Base-by-base conservation (phyloP, 2,113 vertebrate genomes). In the Sminthopsis crassicaudata region DNA sequence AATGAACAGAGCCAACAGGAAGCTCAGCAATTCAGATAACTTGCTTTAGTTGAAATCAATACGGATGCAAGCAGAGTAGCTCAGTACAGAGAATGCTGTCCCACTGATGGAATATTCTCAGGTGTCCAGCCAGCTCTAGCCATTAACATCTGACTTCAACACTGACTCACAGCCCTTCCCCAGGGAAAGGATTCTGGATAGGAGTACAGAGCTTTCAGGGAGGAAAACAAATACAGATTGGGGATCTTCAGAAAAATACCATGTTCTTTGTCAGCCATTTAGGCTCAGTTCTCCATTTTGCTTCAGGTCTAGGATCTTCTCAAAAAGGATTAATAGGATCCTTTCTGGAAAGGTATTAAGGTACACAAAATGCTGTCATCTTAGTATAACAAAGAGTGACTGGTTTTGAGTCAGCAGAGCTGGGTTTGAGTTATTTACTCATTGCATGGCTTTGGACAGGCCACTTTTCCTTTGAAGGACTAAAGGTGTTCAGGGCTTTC, bases 1-100 rank as follows among this genome's bases (percentile, higher is more conserved):
- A 91, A 91, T 25, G 92, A 94, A 93, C 36, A 55, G 30, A n/a
- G 25, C 91, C 95, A 97, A 92, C 6, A 53, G 97, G 93, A 98
- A 98, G 93, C 46, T 67, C 92, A 91, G 94, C 50, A 95, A 95
- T 96, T 96, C 93, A 1, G 94, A 36, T 95, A 95, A 97, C 96
- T 42, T 96, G 27, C 95, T 98, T 93, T 95, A 97, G 92, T 92
- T 97, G 94, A 98, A 98, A 98, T 96, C 95, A 97, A 94, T 97
- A 97, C 92, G 90, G 90, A 50, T 12, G 48, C 0, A 6, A 97
- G 76, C 95, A 97, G 97, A 97, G 95, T 95, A 95, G 55, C 89
- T 92, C 93, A 84, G 94, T 88, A 96, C 97, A 60, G 23, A 92
- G 89, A 92, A 94, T 6, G 36, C 91, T 94, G 30, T 46, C 42